phyloP scores from a whole-genome alignment of 2,113 vertebrate species.

The Cercopithecus mona region DNA sequence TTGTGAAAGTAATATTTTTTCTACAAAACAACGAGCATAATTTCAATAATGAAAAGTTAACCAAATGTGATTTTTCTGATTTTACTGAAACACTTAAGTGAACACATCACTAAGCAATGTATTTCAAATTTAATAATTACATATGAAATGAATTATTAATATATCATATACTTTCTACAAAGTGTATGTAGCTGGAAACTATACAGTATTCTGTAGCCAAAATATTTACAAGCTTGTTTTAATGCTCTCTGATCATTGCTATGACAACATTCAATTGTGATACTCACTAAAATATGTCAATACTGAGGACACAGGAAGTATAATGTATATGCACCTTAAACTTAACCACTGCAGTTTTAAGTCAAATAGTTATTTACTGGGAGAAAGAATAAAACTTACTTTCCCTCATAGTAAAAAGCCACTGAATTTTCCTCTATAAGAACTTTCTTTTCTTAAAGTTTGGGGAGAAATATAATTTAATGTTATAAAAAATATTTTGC shows the following conservation, averaged over 20 bases:
- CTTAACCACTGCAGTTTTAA: neutral
- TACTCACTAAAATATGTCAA: conserved; percentile 39
- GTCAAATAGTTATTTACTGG: neutral
- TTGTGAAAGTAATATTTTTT: neutral
- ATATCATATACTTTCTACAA: conserved; percentile 16
- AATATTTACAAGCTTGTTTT: conserved; percentile 39
- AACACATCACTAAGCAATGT: conserved; percentile 1
- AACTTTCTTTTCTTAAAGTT: neutral
- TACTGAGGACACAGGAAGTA: neutral
- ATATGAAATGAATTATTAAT: conserved; percentile 3
- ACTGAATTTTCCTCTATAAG: neutral
- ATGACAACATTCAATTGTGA: neutral
- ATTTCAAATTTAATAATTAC: conserved; percentile 47
- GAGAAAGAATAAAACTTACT: conserved; percentile 16
- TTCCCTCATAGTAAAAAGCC: conserved; percentile 16
- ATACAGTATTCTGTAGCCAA: neutral
- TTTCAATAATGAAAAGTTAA: conserved; percentile 45
- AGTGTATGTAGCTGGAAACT: conserved; percentile 5
- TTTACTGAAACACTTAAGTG: conserved; percentile 30
- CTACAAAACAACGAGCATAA: conserved; percentile 13
- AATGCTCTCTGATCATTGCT: neutral
- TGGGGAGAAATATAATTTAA: neutral
- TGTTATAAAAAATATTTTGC: neutral
- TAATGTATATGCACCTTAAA: neutral
- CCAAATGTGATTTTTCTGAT: conserved; percentile 18